Base-by-base conservation (phyloP, 2,888 invertebrate genomes). In the Hyalella azteca region DNA sequence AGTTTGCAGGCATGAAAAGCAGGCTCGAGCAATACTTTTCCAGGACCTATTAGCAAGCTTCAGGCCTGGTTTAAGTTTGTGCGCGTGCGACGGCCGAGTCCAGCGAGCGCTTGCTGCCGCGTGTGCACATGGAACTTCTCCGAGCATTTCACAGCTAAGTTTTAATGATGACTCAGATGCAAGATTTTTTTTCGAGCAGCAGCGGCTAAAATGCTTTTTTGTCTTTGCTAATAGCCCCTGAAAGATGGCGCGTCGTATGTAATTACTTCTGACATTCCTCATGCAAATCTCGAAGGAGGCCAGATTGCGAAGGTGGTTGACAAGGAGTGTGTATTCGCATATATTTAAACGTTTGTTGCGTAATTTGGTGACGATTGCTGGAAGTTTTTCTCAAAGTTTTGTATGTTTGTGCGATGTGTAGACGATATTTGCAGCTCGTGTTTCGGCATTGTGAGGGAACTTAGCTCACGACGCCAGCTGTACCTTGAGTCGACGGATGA, bases 121-220 rank as follows among this genome's bases (percentile, higher is more conserved):
- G 32, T 22, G 36, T 36, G 36, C 66, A 66, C 66, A 13, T 36
- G 36, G 36, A 66, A 66, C 66, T 66, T 66, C 36, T 66, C 29
- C 36, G 66, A 66, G 66, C 66, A 66, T 66, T 66, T 66, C 66
- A 36, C 32, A 36, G 66, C 66, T 66, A 66, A 66, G 66, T 66
- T 66, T 66, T 66, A 66, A 66, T 66, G 66, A 66, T 66, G 66
- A 66, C 66, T 66, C 66, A 66, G 66, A 15, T 36, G 66, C 66
- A 66, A 66, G 66, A 36, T 66, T n/a, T n/a, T n/a, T n/a, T 36
- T 66, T 66, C 36, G 66, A 66, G 36, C 32, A 66, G 36, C 36
- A 66, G 66, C 66, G 32, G 39, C 66, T 29, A 66, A 66, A 66
- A 66, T 66, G 66, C 36, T 66, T 66, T 66, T 66, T 36, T 36